Evolutionary conservation across 2,113 vertebrate genomes (phyloP).

Genomic region (Catagonus wagneri): DNA sequence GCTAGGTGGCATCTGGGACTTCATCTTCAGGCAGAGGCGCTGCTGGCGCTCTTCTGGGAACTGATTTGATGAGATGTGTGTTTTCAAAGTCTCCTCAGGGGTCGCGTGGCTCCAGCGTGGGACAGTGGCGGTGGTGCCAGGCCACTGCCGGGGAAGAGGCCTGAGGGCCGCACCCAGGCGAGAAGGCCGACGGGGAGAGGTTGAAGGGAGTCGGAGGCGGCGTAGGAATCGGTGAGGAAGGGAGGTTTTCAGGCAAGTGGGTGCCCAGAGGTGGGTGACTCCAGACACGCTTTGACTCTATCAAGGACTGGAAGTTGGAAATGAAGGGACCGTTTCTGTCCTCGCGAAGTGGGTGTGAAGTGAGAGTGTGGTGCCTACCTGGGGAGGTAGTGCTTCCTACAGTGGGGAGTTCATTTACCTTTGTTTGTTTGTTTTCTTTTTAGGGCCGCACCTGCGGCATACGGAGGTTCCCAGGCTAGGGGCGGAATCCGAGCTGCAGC

Average conservation of each 20-base stretch:
- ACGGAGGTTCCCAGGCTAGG: too few relatives aligned
- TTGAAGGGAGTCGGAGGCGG: fast-evolving
- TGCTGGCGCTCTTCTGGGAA: fast-evolving
- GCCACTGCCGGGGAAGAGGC: fast-evolving
- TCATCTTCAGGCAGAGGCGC: neutral
- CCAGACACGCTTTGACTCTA: fast-evolving
- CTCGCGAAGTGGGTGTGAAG: neutral
- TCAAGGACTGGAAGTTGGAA: neutral
- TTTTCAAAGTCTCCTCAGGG: neutral
- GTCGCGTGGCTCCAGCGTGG: fast-evolving
- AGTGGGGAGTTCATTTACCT: too few relatives aligned
- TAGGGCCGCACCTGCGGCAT: too few relatives aligned
- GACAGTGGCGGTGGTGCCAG: neutral
- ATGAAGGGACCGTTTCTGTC: neutral
- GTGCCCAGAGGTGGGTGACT: fast-evolving
- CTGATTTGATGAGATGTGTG: fast-evolving
- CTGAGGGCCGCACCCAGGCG: neutral
- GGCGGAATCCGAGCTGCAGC: too few relatives aligned
- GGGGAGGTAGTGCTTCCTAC: neutral
- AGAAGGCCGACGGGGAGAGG: neutral
- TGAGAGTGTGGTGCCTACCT: neutral
- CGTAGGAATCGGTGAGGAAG: neutral
- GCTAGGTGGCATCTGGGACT: fast-evolving
- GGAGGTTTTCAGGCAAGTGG: neutral
- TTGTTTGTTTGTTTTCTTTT: neutral